phyloP scores from a whole-genome alignment of 2,797 vertebrate species.

The Thunnus albacares region DNA sequence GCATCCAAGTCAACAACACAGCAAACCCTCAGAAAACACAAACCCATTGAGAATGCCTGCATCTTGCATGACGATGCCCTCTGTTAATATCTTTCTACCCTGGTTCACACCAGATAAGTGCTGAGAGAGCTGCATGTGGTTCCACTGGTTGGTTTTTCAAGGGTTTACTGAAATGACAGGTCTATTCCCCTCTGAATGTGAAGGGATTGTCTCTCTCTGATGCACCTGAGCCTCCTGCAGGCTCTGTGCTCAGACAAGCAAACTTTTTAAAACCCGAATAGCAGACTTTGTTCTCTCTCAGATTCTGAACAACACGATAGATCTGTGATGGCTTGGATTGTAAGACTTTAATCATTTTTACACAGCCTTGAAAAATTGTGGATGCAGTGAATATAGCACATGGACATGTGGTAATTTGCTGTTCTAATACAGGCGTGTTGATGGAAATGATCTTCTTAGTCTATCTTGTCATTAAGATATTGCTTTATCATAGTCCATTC shows the following conservation, averaged over 20 bases:
- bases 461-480: background rate
- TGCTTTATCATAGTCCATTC: background rate
- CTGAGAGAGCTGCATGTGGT: slow-evolving; percentile 61
- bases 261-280: slow-evolving; percentile 56
- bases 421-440: background rate
- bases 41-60: slow-evolving; percentile 29
- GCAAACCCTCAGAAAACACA: slow-evolving; percentile 30
- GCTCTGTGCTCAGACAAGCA: slow-evolving; percentile 53
- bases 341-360: slow-evolving; percentile 44
- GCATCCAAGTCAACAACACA: slow-evolving; percentile 26
- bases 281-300: slow-evolving; percentile 56
- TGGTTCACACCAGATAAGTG: slow-evolving; percentile 69
- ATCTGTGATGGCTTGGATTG: slow-evolving; percentile 29
- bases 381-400: background rate
- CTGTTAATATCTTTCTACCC: slow-evolving; percentile 53
- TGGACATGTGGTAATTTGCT: background rate
- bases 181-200: slow-evolving; percentile 74
- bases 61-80: slow-evolving; percentile 46
- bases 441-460: background rate
- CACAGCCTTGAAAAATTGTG: slow-evolving; percentile 20
- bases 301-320: slow-evolving; percentile 27
- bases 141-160: slow-evolving; percentile 75
- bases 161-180: slow-evolving; percentile 77
- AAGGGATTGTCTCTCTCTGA: slow-evolving; percentile 77
- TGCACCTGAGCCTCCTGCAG: slow-evolving; percentile 78